Evolutionary conservation across 2,113 vertebrate genomes (phyloP).

Genomic region (Girardinichthys multiradiatus): DNA sequence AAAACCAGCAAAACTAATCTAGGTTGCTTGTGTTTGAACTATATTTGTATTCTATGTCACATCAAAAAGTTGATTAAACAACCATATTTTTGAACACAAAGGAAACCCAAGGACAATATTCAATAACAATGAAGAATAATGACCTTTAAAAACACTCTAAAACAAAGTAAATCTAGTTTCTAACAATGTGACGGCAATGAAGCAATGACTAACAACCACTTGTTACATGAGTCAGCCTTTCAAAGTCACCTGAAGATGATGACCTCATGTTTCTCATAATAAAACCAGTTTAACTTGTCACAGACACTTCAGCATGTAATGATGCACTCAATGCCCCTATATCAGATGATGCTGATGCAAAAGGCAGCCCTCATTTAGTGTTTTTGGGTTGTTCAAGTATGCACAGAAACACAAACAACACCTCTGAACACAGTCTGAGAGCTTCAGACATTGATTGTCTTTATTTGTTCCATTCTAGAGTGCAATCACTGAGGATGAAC

Average conservation of each 20-base stretch:
- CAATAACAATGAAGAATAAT: too few species aligned
- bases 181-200: conserved; percentile 10
- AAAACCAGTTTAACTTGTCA: conserved; percentile 31
- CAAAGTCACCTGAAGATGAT: conserved; percentile 41
- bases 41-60: too few species aligned
- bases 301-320: conserved; percentile 20
- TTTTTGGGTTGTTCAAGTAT: conserved; percentile 2
- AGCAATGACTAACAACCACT: conserved; percentile 48
- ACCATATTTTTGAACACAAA: too few species aligned
- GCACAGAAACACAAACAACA: not conserved
- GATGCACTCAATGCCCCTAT: conserved; percentile 2
- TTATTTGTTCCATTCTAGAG: conserved; percentile 29
- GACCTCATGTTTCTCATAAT: conserved; percentile 31
- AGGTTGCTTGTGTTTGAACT: too few species aligned
- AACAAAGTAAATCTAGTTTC: conserved; percentile 2
- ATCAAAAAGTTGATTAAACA: too few species aligned
- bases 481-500: conserved; percentile 10
- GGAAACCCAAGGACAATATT: too few species aligned
- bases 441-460: conserved; percentile 16
- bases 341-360: conserved; percentile 2
- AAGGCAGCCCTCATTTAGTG: conserved; percentile 6
- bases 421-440: not conserved
- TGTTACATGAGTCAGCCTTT: conserved; percentile 55
- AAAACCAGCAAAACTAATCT: too few species aligned
- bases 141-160: too few species aligned